Evolutionary conservation across 35 echinoderm and acorn worm genomes (phyloP), one percentile per base, ranked within the genome.

Genomic region (Stichopus chloronotus): DNA sequence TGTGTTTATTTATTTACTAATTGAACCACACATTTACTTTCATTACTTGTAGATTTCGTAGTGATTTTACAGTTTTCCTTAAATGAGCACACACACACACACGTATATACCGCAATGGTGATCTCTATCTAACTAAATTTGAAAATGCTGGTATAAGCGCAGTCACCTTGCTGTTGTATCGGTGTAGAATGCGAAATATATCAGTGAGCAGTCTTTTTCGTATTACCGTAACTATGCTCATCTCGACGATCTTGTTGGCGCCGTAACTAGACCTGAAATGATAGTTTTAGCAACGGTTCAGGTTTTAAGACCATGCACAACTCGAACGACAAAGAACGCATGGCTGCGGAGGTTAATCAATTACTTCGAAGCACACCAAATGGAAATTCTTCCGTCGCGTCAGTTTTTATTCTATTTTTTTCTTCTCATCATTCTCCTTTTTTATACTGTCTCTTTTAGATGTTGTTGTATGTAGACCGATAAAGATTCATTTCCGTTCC

Each of bases 211-310:
- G n/a, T n/a, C n/a, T 3, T 43, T 43, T 43, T 43, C 30, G 30
- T 43, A 43, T 43, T 43, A 43, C 11, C 61, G 0, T 65, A 65
- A 65, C 61, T 5, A 65, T 65, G 0, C 19, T 65, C 61, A 19
- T 65, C 61, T 19, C 61, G 19, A 65, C 19, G 11, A 11, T 61
- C 59, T 61, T 4, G 59, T 61, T 20, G 19, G 5, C 19, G 69
- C 22, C 69, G 69, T 74, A 74, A 74, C 69, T 74, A 74, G 69
- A 74, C 69, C 69, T 74, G 69, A 74, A 74, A 74, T 74, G 69
- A 74, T 74, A 74, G 69, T 14, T 74, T 74, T 74, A 74, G 14
- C 69, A 74, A 74, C 22, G 19, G 17, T 20, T 16, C 22, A 5
- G 8, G 13, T 24, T n/a, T n/a, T 65, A 65, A 65, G 61, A 6